phyloP scores from a whole-genome alignment of 2,113 vertebrate species.

The Pelmatolapia mariae region DNA sequence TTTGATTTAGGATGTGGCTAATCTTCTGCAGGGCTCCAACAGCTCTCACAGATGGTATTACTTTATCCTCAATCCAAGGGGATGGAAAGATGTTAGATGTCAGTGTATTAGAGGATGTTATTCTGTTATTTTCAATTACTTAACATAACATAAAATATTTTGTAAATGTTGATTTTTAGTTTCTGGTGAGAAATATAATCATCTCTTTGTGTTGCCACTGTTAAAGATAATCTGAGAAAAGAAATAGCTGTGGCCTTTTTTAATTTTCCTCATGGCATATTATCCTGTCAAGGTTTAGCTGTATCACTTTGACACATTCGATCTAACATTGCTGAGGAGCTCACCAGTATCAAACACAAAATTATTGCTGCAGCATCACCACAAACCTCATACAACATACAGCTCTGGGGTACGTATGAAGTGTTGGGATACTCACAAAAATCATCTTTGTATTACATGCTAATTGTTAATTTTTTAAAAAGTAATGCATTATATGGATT shows the following conservation, averaged over 20 bases:
- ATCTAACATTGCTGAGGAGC: not conserved
- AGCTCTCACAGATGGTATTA: not conserved
- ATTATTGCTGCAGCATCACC: not conserved
- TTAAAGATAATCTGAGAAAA: not conserved
- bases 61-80: not conserved
- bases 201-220: not conserved
- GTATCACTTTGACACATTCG: not conserved
- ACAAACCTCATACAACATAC: not conserved
- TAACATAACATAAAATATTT: not conserved
- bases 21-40: not conserved
- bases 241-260: not conserved
- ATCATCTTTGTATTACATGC: not conserved
- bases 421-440: not conserved
- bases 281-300: not conserved
- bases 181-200: not conserved
- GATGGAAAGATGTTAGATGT: not conserved
- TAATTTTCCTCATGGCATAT: not conserved
- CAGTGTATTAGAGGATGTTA: not conserved
- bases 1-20: conserved; percentile 56
- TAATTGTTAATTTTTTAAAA: not conserved
- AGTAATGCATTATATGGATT: not conserved
- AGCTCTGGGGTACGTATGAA: not conserved
- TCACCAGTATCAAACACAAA: not conserved
- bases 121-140: not conserved
- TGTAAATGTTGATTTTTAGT: not conserved